Evolutionary conservation across 1,140 invertebrate species (phyloP).

Genomic region (Nixonia krombeini): DNA sequence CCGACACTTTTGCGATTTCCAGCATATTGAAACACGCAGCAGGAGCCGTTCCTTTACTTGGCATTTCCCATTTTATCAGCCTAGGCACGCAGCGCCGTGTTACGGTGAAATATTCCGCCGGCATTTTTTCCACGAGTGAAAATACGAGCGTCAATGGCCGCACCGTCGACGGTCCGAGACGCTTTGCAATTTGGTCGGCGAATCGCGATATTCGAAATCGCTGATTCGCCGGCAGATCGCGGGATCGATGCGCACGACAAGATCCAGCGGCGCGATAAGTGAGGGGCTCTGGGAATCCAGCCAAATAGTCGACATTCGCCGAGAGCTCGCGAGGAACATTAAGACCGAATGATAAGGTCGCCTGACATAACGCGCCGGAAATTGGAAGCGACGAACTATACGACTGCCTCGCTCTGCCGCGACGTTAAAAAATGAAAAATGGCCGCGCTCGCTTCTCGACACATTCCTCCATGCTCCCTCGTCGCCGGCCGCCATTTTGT

Average conservation of each 20-base stretch:
- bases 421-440: not conserved
- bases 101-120: not conserved
- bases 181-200: too few species aligned
- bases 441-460: too few species aligned
- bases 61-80: conserved; percentile 1
- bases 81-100: not conserved
- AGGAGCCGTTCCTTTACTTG: not conserved
- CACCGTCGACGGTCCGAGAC: too few species aligned
- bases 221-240: too few species aligned
- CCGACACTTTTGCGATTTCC: conserved; percentile 56
- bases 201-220: too few species aligned
- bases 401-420: not conserved
- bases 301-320: conserved; percentile 32
- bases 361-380: conserved; percentile 32
- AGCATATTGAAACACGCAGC: conserved; percentile 41
- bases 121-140: not conserved
- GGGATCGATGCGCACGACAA: too few species aligned
- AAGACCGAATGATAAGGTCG: conserved; percentile 46
- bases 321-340: conserved; percentile 37
- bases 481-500: too few species aligned
- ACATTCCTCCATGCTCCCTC: too few species aligned
- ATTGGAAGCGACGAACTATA: conserved; percentile 30
- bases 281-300: conserved; percentile 26
- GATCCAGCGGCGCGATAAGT: too few species aligned
- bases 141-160: too few species aligned